Percentiles rank a stretch among this genome's conserved stretches.
phyloP scores from a whole-genome alignment of 2,888 invertebrate genomes.

The Nymphalis polychloros region DNA sequence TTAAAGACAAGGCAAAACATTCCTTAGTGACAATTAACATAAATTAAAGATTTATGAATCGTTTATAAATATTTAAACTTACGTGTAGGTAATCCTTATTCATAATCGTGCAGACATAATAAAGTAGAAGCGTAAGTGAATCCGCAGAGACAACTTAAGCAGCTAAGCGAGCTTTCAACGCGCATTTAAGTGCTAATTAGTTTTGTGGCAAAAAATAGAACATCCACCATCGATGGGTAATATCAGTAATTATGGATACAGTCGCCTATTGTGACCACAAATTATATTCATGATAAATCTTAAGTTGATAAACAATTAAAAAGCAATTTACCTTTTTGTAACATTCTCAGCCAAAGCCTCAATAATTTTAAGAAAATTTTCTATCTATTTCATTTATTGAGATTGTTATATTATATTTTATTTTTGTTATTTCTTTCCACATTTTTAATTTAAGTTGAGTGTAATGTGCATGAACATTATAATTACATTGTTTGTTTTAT shows the following conservation, averaged over 20 bases:
- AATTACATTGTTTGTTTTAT: no score
- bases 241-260: conserved; percentile 59
- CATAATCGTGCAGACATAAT: conserved; percentile 25
- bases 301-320: no score
- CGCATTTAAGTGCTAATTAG: conserved; percentile 72
- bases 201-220: conserved; percentile 65
- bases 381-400: no score
- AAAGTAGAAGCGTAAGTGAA: conserved; percentile 25
- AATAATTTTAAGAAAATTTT: no score
- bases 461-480: no score
- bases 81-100: conserved; percentile 24
- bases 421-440: no score
- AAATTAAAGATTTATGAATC: conserved; percentile 22
- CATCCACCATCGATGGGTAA: conserved; percentile 62
- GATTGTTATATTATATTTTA: no score
- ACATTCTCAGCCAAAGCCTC: no score
- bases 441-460: no score
- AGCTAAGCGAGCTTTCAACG: conserved; percentile 52
- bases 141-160: conserved; percentile 24
- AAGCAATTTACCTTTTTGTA: no score
- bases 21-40: conserved; percentile 14
- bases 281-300: not conserved
- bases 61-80: conserved; percentile 21
- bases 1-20: conserved; percentile 4
- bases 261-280: conserved; percentile 43